Conservation (phyloP, 2,797 vertebrate species). For the Echeneis naucrates region DNA sequence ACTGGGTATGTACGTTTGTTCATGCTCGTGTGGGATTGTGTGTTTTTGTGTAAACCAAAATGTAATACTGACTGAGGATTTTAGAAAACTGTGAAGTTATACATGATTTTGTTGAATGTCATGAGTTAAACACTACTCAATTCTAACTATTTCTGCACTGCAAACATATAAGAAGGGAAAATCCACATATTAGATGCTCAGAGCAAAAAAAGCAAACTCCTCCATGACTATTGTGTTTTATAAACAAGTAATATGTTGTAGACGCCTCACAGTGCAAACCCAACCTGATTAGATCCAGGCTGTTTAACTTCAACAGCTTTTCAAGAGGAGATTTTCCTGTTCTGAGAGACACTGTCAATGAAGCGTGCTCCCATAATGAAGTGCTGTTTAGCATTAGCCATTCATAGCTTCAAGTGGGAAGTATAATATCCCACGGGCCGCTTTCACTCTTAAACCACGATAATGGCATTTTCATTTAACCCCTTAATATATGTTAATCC, state of each 20-base stretch:
- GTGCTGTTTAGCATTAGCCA: conserved; percentile 76
- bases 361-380: conserved; percentile 71
- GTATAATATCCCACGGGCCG: conserved; percentile 78
- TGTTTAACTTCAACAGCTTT: conserved; percentile 64
- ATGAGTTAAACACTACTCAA: not conserved
- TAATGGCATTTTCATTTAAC: conserved; percentile 82
- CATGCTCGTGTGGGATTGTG: not conserved
- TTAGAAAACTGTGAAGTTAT: not conserved
- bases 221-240: conserved; percentile 27
- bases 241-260: conserved; percentile 13
- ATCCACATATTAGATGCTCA: not conserved
- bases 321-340: conserved; percentile 61
- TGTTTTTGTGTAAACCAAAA: no score
- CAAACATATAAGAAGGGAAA: no score
- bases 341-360: conserved; percentile 71
- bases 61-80: not conserved
- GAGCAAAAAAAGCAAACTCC: conserved; percentile 1
- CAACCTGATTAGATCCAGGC: conserved; percentile 46
- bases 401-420: conserved; percentile 80
- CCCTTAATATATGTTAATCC: conserved; percentile 83
- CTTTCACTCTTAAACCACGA: conserved; percentile 78
- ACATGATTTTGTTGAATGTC: not conserved
- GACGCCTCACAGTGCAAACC: conserved; percentile 31
- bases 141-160: no score
- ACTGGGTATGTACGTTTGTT: no score